Conservation (phyloP, 2,888 invertebrate genomes). For the Cerastis rubricosa region DNA sequence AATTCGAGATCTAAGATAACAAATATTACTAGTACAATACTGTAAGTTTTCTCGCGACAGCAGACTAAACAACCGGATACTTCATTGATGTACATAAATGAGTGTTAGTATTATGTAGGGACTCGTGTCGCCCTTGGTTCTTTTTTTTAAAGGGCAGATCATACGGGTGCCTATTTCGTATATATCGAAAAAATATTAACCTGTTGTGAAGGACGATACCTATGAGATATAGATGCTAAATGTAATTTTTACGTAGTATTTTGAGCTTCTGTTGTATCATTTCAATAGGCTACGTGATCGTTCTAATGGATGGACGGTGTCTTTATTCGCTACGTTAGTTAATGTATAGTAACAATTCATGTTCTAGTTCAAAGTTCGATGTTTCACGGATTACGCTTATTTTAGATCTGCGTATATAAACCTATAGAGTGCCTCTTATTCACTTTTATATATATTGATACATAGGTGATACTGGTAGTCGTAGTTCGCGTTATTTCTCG, state of each 20-base stretch:
- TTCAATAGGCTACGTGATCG: constrained; percentile 71
- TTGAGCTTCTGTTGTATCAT: constrained; percentile 76
- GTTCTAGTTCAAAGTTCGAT: constrained; percentile 82
- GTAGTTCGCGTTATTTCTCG: constrained; percentile 73
- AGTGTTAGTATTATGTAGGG: constrained; percentile 83
- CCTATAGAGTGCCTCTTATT: constrained; percentile 91
- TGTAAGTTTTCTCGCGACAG: constrained; percentile 76
- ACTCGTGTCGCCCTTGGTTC: constrained; percentile 74
- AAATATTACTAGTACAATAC: constrained; percentile 78
- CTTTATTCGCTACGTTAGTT: constrained; percentile 71
- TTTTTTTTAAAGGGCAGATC: constrained; percentile 73
- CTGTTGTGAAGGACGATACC: constrained; percentile 90
- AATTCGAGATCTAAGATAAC: constrained; percentile 81
- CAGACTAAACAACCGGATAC: constrained; percentile 75
- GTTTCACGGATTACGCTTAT: constrained; percentile 89
- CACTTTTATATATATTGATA: constrained; percentile 91
- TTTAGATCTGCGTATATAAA: constrained; percentile 89
- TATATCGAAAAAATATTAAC: constrained; percentile 77
- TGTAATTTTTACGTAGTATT: constrained; percentile 81
- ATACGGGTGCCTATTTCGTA: constrained; percentile 79
- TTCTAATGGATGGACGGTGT: constrained; percentile 70
- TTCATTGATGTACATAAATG: constrained; percentile 86
- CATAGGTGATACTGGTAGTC: constrained; percentile 82
- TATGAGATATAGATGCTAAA: constrained; percentile 85
- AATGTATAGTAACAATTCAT: constrained; percentile 73